phyloP scores from a whole-genome alignment of 2,797 vertebrate species.

The Fundulus diaphanus region DNA sequence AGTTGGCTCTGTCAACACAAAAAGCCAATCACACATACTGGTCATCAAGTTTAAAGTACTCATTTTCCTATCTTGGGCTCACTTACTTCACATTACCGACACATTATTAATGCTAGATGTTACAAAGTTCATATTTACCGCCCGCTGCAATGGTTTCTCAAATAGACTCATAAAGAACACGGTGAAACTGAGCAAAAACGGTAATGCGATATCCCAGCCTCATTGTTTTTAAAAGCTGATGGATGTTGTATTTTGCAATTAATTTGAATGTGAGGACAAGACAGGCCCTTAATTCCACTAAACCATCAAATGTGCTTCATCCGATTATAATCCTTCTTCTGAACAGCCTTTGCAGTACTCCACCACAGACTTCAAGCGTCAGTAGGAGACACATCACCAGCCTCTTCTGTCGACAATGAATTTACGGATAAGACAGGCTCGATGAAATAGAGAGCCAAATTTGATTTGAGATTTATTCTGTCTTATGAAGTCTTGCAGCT shows the following conservation, averaged over 20 bases:
- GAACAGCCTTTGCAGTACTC: background rate
- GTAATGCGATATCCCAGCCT: background rate
- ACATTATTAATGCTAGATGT: background rate
- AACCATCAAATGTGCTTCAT: background rate
- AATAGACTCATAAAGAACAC: background rate
- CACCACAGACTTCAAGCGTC: background rate
- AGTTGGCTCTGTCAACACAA: too few relatives aligned
- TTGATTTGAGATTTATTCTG: slow-evolving; percentile 3
- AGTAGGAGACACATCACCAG: background rate
- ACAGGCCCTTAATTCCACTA: background rate
- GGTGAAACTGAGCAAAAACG: background rate
- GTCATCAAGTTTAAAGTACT: too few relatives aligned
- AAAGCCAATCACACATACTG: too few relatives aligned
- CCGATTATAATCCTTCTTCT: background rate
- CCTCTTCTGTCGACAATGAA: background rate
- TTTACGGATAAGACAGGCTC: background rate
- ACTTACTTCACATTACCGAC: background rate
- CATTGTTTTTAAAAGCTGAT: background rate
- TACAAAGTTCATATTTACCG: background rate
- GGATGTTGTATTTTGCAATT: background rate
- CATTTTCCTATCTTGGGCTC: too few relatives aligned
- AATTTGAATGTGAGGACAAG: background rate
- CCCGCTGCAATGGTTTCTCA: background rate
- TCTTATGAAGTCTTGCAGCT: background rate
- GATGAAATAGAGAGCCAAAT: slow-evolving; percentile 1